phyloP scores from a whole-genome alignment of 2,113 vertebrate genomes.

The Nothocercus nigrocapillus region DNA sequence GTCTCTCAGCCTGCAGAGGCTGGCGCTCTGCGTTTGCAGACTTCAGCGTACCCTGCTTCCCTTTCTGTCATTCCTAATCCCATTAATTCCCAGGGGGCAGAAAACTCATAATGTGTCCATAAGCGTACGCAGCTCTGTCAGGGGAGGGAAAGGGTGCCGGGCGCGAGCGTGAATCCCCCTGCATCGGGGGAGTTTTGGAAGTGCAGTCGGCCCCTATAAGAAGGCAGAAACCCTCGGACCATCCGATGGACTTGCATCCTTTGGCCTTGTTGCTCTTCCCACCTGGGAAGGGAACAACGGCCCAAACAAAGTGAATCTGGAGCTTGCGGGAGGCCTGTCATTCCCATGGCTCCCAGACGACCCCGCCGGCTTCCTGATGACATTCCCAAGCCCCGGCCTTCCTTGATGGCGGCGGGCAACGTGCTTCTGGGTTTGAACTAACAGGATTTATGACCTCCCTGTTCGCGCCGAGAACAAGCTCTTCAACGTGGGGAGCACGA shows the following conservation, averaged over 20 bases:
- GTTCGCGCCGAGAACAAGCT: neutral
- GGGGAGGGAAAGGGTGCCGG: neutral
- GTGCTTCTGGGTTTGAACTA: conserved; percentile 1
- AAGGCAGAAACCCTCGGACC: neutral
- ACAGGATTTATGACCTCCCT: neutral
- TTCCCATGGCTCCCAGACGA: neutral
- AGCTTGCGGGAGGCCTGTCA: neutral
- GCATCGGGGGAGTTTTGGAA: neutral
- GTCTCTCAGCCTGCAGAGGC: neutral
- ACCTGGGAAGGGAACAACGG: neutral
- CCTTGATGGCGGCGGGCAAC: neutral
- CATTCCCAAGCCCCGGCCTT: neutral
- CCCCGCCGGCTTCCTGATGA: neutral
- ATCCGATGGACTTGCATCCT: neutral
- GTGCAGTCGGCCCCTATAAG: neutral
- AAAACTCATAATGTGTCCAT: neutral
- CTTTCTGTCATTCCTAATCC: neutral
- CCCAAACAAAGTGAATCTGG: accelerated
- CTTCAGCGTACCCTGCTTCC: neutral
- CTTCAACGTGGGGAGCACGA: neutral
- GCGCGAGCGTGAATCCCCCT: neutral
- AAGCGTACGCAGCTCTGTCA: neutral
- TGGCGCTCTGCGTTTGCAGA: neutral
- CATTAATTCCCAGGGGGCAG: conserved; percentile 57
- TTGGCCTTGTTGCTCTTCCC: neutral